A percentile compares a stretch with the other conserved stretches of the same genome.
Conservation (phyloP, 2,888 invertebrate species). For the Celastrina argiolus region DNA sequence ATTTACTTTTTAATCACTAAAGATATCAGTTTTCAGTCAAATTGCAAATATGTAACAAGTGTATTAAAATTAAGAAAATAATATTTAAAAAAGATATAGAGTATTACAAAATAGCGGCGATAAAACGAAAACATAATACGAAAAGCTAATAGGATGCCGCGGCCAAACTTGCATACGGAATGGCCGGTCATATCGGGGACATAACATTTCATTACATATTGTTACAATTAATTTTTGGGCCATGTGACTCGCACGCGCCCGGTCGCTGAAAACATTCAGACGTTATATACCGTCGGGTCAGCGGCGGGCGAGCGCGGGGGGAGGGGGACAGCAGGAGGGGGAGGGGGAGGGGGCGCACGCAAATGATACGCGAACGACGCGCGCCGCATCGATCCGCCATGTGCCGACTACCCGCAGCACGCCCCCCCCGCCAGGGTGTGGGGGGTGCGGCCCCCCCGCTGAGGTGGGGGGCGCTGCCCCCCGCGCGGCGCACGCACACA, state of each 20-base stretch:
- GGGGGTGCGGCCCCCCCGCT: constrained; percentile 41
- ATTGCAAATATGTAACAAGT: no score
- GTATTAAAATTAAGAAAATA: no score
- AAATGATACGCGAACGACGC: constrained; percentile 68
- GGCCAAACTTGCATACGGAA: background rate
- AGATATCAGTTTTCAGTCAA: no score
- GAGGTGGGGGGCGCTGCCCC: no score
- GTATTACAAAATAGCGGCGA: background rate
- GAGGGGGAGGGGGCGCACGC: constrained; percentile 56
- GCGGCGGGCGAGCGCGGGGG: constrained; percentile 44
- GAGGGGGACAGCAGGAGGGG: constrained; percentile 46
- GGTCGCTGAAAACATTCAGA: constrained; percentile 37
- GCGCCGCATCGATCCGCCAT: constrained; percentile 69
- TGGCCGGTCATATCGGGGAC: background rate
- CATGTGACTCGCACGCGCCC: constrained; percentile 38
- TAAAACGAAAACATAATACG: background rate
- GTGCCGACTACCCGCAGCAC: constrained; percentile 42
- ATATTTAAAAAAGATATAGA: no score
- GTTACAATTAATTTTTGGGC: constrained; percentile 25
- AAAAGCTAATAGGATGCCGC: background rate
- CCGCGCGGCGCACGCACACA: constrained; percentile 51
- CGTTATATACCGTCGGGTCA: constrained; percentile 35
- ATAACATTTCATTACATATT: constrained; percentile 2
- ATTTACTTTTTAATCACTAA: no score
- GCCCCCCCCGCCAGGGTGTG: constrained; percentile 33